Base-by-base conservation (phyloP, 2,797 vertebrate genomes). In the Tapera naevia region DNA sequence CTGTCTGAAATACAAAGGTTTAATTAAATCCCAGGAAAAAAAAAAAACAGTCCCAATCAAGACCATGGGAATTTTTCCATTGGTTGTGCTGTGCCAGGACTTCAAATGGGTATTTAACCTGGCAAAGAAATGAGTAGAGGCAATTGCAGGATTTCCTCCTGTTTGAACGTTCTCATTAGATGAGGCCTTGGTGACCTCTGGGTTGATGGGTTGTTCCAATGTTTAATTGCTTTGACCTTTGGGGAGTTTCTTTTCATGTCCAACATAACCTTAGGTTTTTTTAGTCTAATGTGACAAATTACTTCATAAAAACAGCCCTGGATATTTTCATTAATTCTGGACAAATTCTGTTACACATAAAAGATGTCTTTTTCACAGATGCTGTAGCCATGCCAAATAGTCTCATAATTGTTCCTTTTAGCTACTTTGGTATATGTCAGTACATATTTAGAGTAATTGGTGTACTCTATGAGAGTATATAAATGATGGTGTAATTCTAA, bases 181-280 rank as follows among this genome's bases (percentile, higher is more conserved):
- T 71, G 95, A 94, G 91, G 94, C 91, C 89, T 94, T 5, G 0
- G 50, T 95, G 95, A 96, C 96, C 95, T 76, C 94, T 91, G 76
- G 91, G 94, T 95, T 95, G 94, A 92, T 41, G 89, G 93, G 92
- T 91, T 96, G 94, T 93, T 96, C 94, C 94, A 95, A 85, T 93
- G 88, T 96, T 97, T 97, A 97, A 96, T 97, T 96, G 95, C 92
- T 96, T 96, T 94, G 94, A 96, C 94, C 92, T 93, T 96, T 74
- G 17, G 87, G 89, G 95, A 96, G 88, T 96, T 97, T 96, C 94
- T 95, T 97, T 96, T 96, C 94, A 96, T 97, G 95, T 95, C 94
- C 87, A 88, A 96, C 91, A 86, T 90, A 94, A 97, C 94, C 95
- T 91, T 82, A 70, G 74, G 33, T 86, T 96, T 94, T 89, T 96